A percentile compares a stretch with the other conserved stretches of the same genome.
phyloP scores from a whole-genome alignment of 2,797 vertebrate genomes.

The Lophotriccus pileatus region DNA sequence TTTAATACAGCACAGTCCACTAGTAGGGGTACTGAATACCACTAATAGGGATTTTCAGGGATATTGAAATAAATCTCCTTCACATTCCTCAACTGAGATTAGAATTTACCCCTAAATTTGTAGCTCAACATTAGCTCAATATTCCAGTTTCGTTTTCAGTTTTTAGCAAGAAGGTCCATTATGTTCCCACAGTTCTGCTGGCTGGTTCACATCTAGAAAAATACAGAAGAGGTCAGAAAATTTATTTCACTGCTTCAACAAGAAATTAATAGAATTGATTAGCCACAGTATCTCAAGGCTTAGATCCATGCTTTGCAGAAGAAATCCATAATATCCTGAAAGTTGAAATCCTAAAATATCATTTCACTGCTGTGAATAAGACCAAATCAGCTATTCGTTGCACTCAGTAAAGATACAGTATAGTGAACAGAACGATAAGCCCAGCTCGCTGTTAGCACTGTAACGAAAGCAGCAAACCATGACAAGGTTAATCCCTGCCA shows the following conservation, averaged over 20 bases:
- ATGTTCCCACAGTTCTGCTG: neutral
- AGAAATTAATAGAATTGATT: conserved; percentile 70
- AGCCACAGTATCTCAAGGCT: conserved; percentile 59
- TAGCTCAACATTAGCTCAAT: neutral
- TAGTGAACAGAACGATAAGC: conserved; percentile 49
- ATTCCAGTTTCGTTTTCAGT: neutral
- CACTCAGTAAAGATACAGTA: conserved; percentile 44
- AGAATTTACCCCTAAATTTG: neutral
- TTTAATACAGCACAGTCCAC: neutral
- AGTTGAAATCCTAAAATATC: conserved; percentile 63
- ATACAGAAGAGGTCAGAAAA: conserved; percentile 22
- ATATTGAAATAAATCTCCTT: neutral
- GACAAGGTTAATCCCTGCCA: conserved; percentile 69
- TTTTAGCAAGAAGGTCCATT: neutral
- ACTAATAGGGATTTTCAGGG: neutral
- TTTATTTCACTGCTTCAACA: conserved; percentile 49
- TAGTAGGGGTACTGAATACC: neutral
- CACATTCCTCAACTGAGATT: neutral
- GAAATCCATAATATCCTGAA: conserved; percentile 60
- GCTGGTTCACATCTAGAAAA: conserved; percentile 4
- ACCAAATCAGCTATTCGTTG: conserved; percentile 61
- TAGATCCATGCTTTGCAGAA: conserved; percentile 54
- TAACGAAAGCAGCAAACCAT: conserved; percentile 63
- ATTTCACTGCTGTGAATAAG: conserved; percentile 61
- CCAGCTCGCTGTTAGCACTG: conserved; percentile 25